Percentiles rank a stretch among this genome's conserved stretches.
phyloP scores from a whole-genome alignment of 1,140 invertebrate species.

The Venturia canescens region DNA sequence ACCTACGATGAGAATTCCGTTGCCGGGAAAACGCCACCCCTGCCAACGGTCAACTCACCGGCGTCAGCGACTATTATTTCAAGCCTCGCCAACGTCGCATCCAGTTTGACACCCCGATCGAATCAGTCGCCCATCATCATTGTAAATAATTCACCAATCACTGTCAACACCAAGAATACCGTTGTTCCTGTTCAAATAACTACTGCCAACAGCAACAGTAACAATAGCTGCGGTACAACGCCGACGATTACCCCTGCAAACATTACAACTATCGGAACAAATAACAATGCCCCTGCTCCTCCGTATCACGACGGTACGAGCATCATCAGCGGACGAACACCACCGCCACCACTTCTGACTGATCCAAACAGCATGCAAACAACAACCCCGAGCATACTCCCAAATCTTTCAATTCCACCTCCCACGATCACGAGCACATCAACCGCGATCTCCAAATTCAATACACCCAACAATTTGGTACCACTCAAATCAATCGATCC shows the following conservation, averaged over 20 bases:
- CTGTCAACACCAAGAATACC: neutral
- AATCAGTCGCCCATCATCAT: constrained; percentile 52
- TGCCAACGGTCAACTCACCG: constrained; percentile 55
- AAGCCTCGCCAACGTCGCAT: neutral
- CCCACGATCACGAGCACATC: constrained; percentile 67
- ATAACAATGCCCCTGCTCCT: neutral
- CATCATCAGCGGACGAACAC: constrained; percentile 42
- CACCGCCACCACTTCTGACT: constrained; percentile 51
- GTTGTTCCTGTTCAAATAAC: constrained; percentile 16
- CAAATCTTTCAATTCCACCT: constrained; percentile 61
- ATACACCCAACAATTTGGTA: constrained; percentile 72
- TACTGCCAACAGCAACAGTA: constrained; percentile 37
- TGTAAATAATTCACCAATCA: constrained; percentile 66
- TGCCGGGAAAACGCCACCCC: constrained; percentile 67
- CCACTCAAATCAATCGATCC: constrained; percentile 70
- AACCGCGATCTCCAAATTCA: constrained; percentile 71
- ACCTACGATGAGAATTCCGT: constrained; percentile 54
- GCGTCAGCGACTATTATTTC: constrained; percentile 10
- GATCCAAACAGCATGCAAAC: constrained; percentile 56
- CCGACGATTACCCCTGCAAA: neutral
- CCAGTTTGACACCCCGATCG: constrained; percentile 44
- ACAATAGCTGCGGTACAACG: constrained; percentile 22
- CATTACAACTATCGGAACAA: neutral
- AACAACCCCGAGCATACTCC: constrained; percentile 51
- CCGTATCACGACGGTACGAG: neutral